These are phyloP conservation scores for Penaeus indicus DNA, from an alignment of 1,140 invertebrate species.

Conservation along the genomic window DNA sequence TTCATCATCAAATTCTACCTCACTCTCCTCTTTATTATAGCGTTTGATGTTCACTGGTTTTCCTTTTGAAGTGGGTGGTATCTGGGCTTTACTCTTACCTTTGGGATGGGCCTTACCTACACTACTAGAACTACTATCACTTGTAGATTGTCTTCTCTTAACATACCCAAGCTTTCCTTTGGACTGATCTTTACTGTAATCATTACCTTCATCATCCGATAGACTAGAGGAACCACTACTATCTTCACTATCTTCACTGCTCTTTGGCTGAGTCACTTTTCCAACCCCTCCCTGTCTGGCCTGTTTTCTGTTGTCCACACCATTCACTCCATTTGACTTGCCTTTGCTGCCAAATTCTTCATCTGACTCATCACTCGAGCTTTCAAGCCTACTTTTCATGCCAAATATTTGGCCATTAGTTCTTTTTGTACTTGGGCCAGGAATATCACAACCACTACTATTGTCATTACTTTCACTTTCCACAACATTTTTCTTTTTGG, in stretches of 20 bases:
- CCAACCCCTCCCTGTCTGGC: not conserved
- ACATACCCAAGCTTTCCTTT: not conserved
- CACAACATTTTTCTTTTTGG: slow-evolving; percentile 59
- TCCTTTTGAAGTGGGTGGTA: slow-evolving; percentile 32
- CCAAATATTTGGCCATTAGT: slow-evolving; percentile 51
- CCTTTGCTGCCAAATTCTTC: slow-evolving; percentile 67
- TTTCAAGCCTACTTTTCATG: slow-evolving; percentile 57
- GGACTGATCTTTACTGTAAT: not conserved
- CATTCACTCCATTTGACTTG: slow-evolving; percentile 67
- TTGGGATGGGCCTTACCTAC: slow-evolving; percentile 32
- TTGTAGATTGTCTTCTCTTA: not conserved
- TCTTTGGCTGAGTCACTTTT: slow-evolving; percentile 28
- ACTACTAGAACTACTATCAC: not conserved
- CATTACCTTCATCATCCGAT: slow-evolving; percentile 39
- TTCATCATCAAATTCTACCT: slow-evolving; percentile 68
- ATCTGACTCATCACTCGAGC: slow-evolving; percentile 69
- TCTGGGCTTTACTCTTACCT: slow-evolving; percentile 16
- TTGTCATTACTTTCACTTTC: slow-evolving; percentile 29
- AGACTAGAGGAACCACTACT: slow-evolving; percentile 33
- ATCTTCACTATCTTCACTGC: slow-evolving; percentile 44
- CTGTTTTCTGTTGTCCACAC: slow-evolving; percentile 55
- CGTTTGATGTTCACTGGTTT: slow-evolving; percentile 28
- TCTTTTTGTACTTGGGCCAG: slow-evolving; percentile 64
- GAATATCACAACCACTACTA: slow-evolving; percentile 26
- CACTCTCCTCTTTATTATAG: slow-evolving; percentile 62